Percentiles rank a stretch among this genome's conserved stretches.
phyloP scores from a whole-genome alignment of 2,888 invertebrate genomes.

The Trachelus stipa region DNA sequence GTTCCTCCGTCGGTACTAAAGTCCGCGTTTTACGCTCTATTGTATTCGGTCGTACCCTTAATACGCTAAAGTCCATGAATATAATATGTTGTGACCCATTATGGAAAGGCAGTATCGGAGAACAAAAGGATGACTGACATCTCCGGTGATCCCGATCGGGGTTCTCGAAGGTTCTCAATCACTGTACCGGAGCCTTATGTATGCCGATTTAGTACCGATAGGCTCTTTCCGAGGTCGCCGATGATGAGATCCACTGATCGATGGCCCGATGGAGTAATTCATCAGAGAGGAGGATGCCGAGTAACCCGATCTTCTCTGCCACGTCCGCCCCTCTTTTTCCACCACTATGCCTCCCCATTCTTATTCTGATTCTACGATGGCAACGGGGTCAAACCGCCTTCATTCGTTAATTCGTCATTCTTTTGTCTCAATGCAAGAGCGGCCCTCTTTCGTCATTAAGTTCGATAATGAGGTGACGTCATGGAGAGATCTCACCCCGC shows the following conservation, averaged over 20 bases:
- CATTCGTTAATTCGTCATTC: constrained; percentile 51
- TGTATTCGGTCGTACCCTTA: constrained; percentile 38
- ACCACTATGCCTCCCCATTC: constrained; percentile 26
- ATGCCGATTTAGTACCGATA: not conserved
- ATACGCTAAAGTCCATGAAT: constrained; percentile 37
- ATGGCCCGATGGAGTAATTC: constrained; percentile 53
- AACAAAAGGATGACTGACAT: constrained; percentile 59
- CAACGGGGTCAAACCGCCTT: constrained; percentile 56
- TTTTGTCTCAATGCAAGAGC: constrained; percentile 43
- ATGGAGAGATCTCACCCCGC: constrained; percentile 15
- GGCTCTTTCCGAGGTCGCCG: not conserved
- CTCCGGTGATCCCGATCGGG: constrained; percentile 54
- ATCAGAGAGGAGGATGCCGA: constrained; percentile 57
- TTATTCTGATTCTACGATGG: constrained; percentile 47
- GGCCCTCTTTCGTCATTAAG: constrained; percentile 38
- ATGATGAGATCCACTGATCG: constrained; percentile 55
- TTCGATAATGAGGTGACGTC: constrained; percentile 37
- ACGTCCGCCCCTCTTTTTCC: constrained; percentile 38
- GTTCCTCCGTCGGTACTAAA: constrained; percentile 61
- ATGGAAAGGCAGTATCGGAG: constrained; percentile 47
- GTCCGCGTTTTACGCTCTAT: constrained; percentile 46
- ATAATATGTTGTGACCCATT: constrained; percentile 28
- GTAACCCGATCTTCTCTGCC: constrained; percentile 55
- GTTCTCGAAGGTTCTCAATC: constrained; percentile 17
- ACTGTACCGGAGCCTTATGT: too few relatives aligned